Percentiles rank a stretch among this genome's conserved stretches.
phyloP scores from a whole-genome alignment of 2,113 vertebrate genomes.

The Dicrurus megarhynchus region DNA sequence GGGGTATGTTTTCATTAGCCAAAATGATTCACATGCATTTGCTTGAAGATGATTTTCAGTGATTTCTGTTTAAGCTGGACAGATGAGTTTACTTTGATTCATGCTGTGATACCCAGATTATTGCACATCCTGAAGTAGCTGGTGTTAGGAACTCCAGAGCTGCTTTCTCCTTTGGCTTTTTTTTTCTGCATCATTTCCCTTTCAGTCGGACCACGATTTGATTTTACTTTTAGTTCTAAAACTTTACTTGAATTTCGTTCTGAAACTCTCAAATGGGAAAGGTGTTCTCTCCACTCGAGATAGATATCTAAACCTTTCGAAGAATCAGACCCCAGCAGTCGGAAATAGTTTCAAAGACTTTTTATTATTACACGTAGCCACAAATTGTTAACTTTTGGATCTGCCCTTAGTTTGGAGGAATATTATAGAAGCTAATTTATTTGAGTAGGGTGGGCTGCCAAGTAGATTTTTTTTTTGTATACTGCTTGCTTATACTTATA shows the following conservation, averaged over 20 bases:
- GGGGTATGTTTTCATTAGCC: background rate
- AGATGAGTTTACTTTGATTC: background rate
- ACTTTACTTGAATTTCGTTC: background rate
- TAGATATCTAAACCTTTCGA: background rate
- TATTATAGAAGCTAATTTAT: background rate
- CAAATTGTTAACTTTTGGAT: background rate
- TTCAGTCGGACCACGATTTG: background rate
- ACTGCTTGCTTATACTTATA: background rate
- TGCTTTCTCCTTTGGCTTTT: rapidly evolving
- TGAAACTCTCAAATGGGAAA: background rate
- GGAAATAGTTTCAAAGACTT: background rate
- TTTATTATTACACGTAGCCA: background rate
- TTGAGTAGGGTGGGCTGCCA: background rate
- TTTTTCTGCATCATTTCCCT: background rate
- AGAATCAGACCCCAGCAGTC: background rate
- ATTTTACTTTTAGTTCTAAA: background rate
- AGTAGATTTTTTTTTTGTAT: background rate
- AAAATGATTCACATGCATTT: background rate
- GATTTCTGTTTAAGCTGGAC: background rate
- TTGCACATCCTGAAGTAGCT: background rate
- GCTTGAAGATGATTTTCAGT: background rate
- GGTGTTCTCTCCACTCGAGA: background rate
- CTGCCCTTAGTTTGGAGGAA: background rate
- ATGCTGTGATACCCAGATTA: background rate
- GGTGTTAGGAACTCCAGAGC: rapidly evolving